phyloP scores from a whole-genome alignment of 1,140 invertebrate species.

The Atta cephalotes region DNA sequence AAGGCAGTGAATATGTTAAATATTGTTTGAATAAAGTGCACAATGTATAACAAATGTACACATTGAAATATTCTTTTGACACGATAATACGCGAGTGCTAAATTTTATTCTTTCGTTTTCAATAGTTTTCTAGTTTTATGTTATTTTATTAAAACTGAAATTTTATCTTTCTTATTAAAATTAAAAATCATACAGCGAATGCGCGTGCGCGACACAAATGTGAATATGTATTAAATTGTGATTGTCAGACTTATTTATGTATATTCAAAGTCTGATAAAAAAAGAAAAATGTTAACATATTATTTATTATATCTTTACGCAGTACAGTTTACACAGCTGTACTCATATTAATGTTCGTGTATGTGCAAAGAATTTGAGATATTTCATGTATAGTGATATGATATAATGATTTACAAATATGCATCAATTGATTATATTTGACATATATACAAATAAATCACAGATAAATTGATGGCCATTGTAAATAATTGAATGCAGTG shows the following conservation, averaged over 20 bases:
- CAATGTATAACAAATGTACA: conserved; percentile 22
- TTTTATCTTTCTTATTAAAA: background rate
- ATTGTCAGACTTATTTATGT: conserved; percentile 66
- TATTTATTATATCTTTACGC: background rate
- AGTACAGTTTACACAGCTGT: background rate
- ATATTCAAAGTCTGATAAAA: conserved; percentile 42
- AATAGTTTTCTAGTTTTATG: conserved; percentile 15
- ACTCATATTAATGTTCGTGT: background rate
- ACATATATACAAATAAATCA: background rate
- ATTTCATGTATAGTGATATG: background rate
- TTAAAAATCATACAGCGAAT: background rate
- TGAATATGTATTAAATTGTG: conserved; percentile 35
- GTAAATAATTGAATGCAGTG: background rate
- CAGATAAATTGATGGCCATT: conserved; percentile 11
- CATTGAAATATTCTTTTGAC: background rate
- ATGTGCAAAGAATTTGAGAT: background rate
- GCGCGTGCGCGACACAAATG: background rate
- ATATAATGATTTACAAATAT: too few species aligned
- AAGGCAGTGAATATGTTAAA: conserved; percentile 34
- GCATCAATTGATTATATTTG: background rate
- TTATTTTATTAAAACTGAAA: background rate
- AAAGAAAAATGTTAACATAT: background rate
- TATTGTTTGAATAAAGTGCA: conserved; percentile 14
- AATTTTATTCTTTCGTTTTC: background rate
- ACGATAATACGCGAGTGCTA: background rate